Percentiles rank a stretch among this genome's conserved stretches.
Evolutionary conservation across 2,797 vertebrate species (phyloP).

Genomic region (Hemibagrus guttatus): DNA sequence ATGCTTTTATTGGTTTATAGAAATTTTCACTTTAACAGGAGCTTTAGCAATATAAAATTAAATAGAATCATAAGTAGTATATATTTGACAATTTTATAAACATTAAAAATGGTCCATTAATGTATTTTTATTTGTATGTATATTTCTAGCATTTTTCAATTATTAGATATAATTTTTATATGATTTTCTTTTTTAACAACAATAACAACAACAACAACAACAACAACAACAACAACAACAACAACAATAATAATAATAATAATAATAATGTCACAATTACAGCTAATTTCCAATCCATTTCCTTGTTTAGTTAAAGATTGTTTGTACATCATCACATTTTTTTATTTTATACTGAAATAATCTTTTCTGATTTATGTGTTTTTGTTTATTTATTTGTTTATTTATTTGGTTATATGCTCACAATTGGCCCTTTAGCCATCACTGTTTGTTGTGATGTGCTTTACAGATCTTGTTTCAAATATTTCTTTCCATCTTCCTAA

Average conservation of each 20-base stretch:
- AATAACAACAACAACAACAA: too few species aligned
- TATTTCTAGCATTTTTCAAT: too few species aligned
- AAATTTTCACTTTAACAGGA: background rate
- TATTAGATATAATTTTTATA: background rate
- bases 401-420: background rate
- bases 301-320: background rate
- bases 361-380: background rate
- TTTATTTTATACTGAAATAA: background rate
- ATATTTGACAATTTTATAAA: background rate
- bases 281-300: background rate
- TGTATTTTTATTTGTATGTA: too few species aligned
- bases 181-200: too few species aligned
- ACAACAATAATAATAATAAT: too few species aligned
- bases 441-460: background rate
- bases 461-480: background rate
- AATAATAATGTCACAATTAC: background rate
- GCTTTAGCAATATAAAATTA: background rate
- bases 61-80: background rate
- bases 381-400: background rate
- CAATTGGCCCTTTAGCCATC: background rate
- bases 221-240: too few species aligned
- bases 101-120: too few species aligned
- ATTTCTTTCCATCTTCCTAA: background rate
- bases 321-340: background rate
- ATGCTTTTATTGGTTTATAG: background rate